Evolutionary conservation across 1,140 invertebrate genomes (phyloP), one percentile per base, ranked within the genome.

Genomic region (Penaeus indicus): DNA sequence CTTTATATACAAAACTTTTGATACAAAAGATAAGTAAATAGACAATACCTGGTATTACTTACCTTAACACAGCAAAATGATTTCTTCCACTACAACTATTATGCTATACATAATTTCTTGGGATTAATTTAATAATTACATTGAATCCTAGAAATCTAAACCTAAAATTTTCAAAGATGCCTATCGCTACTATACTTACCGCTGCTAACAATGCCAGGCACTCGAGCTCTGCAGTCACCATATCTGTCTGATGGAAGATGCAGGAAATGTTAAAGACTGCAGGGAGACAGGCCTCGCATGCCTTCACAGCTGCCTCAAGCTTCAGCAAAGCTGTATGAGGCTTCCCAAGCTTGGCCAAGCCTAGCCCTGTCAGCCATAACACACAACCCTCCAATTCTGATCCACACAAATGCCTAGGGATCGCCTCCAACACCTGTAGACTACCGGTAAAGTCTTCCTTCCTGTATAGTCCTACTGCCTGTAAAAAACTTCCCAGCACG

Each of bases 231-330:
- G 81, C 81, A 27, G 32, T 88, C 3, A 22, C 21, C 18, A 64
- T 19, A 69, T 27, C 80, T 38, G 64, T 38, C 13, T 19, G 47
- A 21, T 38, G 47, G 54, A 88, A 88, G 2, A 88, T 27, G 38
- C 67, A 62, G 22, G 81, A n/a, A 4, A 88, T 84, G 38, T 88
- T 88, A 75, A 38, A 88, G 72, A 88, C 63, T 22, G 87, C 87
- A 64, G 87, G 72, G n/a, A 84, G 13, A 27, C 67, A 75, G 22
- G 25, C 22, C n/a, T 63, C 3, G 47, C 87, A 27, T 42, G 32
- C 84, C 25, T 88, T 75, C 42, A 88, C 80, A 27, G 87, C 81
- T 21, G 69, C 81, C 64, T 88, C 81, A 61, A 88, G 72, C 25
- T 84, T 88, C 21, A 84, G 16, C 67, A 88, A 60, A 42, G 87